Evolutionary conservation across 2,113 vertebrate genomes (phyloP), one percentile per base, ranked within the genome.

Genomic region (Ctenodactylus gundi): DNA sequence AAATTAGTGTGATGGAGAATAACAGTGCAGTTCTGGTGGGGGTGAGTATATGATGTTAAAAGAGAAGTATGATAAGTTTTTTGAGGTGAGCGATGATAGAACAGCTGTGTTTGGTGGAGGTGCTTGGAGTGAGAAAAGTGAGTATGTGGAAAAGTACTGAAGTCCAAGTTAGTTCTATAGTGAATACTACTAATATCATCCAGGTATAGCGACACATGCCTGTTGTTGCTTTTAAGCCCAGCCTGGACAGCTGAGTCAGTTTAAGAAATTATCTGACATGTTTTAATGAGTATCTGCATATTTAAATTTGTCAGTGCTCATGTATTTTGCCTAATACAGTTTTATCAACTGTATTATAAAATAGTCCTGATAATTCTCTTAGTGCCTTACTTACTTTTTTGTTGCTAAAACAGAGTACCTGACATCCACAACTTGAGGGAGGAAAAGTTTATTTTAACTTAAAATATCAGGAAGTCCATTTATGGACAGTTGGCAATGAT

Each of bases 261-360:
- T 95, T 95, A 78, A 70, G 14, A 91, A 91, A 46, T 92, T 93
- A 49, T 41, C 41, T 68, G 86, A 68, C 46, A 31, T 44, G 4
- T 95, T 94, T 91, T 88, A 80, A 77, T 57, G 90, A 6, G 36
- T 85, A 11, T 64, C 60, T 86, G 39, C 11, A 46, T 86, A 86
- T 82, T 91, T 90, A 78, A 78, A 62, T 68, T 91, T 89, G 93
- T 27, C 36, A 55, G 23, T 31, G 82, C 0, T 76, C 11, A 46
- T 7, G 5, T 84, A 85, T 90, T 94, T 94, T 86, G 55, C 36
- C 25, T 72, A 31, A 1, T 44, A 51, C 53, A 81, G 4, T 75
- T 95, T 93, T 91, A 72, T 77, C 49, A 87, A 44, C 13, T 62
- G 4, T 85, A 67, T 70, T 88, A 72, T 34, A 3, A 88, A 85